Conservation (phyloP, 2,113 vertebrate species). For the Rhombomys opimus region DNA sequence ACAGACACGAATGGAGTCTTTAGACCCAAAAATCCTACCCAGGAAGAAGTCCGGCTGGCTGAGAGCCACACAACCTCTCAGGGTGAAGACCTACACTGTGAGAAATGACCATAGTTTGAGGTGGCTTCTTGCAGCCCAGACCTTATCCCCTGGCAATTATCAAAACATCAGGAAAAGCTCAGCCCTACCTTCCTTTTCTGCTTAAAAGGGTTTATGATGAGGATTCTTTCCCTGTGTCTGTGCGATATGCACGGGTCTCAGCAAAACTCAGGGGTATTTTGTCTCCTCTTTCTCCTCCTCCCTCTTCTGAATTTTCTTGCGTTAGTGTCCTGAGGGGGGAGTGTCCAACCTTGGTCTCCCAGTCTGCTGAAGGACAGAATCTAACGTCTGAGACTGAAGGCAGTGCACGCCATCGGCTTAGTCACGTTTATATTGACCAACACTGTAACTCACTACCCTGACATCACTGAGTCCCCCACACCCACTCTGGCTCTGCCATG, state of each 20-base stretch:
- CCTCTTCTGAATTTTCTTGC: not conserved
- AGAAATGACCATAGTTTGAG: not conserved
- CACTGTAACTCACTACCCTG: not conserved
- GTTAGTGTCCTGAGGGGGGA: not conserved
- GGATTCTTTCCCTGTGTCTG: not conserved
- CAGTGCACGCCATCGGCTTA: not conserved
- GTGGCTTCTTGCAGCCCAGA: not conserved
- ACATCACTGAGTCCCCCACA: not conserved
- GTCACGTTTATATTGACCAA: not conserved
- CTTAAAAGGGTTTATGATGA: not conserved
- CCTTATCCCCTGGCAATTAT: not conserved
- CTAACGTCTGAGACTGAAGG: not conserved
- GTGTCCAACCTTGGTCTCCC: not conserved
- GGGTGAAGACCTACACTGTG: not conserved
- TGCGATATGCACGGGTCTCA: not conserved
- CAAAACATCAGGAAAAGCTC: not conserved
- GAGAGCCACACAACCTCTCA: not conserved
- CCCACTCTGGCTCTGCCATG: not conserved
- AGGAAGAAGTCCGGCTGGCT: not conserved
- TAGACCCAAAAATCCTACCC: not conserved
- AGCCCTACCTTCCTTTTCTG: not conserved
- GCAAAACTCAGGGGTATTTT: not conserved
- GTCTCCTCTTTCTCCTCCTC: not conserved
- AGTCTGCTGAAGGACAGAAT: not conserved
- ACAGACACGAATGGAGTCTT: not conserved